A percentile compares a stretch with the other conserved stretches of the same genome.
phyloP scores from a whole-genome alignment of 2,888 invertebrate genomes.

The Idaea straminata region DNA sequence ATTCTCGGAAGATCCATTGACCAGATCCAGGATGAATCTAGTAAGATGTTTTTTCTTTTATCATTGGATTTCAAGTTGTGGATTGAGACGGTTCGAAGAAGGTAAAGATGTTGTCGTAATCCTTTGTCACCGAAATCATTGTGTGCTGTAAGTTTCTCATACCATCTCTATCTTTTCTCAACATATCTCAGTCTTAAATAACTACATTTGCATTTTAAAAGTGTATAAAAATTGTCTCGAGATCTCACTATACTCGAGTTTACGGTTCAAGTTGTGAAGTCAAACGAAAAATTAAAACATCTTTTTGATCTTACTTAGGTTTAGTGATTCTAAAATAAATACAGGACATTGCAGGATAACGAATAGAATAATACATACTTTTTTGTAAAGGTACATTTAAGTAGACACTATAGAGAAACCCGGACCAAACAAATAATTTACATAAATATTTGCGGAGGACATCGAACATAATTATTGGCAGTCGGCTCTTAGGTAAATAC shows the following conservation, averaged over 20 bases:
- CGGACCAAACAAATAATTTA: no score
- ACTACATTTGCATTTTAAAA: conserved; percentile 27
- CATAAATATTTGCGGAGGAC: no score
- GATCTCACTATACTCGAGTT: conserved; percentile 9
- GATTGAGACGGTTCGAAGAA: neutral
- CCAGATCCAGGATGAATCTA: no score
- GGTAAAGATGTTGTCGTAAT: neutral
- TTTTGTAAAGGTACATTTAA: neutral
- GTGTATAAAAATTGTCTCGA: conserved; percentile 16
- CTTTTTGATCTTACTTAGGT: neutral
- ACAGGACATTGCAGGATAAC: neutral
- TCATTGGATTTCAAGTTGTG: neutral
- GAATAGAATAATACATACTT: no score
- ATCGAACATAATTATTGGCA: no score
- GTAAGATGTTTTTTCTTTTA: neutral
- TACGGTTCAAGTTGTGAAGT: conserved; percentile 10
- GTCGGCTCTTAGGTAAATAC: no score
- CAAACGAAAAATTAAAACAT: conserved; percentile 4
- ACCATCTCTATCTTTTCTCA: conserved; percentile 1
- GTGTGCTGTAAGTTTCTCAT: neutral
- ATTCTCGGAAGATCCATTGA: no score
- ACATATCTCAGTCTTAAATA: conserved; percentile 10
- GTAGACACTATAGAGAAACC: neutral
- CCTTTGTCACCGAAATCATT: neutral
- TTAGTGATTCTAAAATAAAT: neutral